These are phyloP conservation scores for Alligator sinensis DNA, from an alignment of 2,113 vertebrate species.

Conservation along the genomic window DNA sequence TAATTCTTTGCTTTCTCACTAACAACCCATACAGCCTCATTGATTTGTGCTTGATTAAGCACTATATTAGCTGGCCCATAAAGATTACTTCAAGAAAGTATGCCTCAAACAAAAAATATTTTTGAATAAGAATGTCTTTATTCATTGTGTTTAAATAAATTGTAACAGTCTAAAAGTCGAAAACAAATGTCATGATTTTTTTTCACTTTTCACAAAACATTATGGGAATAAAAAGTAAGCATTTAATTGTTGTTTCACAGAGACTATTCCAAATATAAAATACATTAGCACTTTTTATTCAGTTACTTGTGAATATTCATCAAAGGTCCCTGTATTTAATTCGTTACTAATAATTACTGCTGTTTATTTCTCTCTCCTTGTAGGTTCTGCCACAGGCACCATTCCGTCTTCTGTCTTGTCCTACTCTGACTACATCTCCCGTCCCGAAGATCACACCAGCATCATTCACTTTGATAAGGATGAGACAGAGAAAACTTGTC, in stretches of 20 bases:
- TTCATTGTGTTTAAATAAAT: not conserved
- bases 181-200: not conserved
- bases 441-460: slow-evolving; percentile 85
- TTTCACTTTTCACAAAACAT: not conserved
- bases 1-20: too few relatives aligned
- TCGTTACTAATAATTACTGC: not conserved
- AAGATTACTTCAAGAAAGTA: not conserved
- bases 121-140: not conserved
- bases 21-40: too few relatives aligned
- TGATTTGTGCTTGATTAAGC: not conserved
- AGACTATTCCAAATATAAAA: not conserved
- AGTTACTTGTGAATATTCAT: not conserved
- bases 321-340: not conserved
- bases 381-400: slow-evolving; percentile 85
- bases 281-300: not conserved
- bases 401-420: slow-evolving; percentile 82
- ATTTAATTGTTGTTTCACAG: not conserved
- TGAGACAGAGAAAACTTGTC: slow-evolving; percentile 84
- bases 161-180: not conserved
- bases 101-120: not conserved
- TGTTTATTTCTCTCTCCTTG: not conserved
- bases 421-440: slow-evolving; percentile 89
- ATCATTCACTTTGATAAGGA: slow-evolving; percentile 85
- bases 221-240: not conserved
- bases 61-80: not conserved